These are phyloP conservation scores for Protonibea diacanthus DNA, from an alignment of 2,797 vertebrate genomes.

Conservation along the genomic window DNA sequence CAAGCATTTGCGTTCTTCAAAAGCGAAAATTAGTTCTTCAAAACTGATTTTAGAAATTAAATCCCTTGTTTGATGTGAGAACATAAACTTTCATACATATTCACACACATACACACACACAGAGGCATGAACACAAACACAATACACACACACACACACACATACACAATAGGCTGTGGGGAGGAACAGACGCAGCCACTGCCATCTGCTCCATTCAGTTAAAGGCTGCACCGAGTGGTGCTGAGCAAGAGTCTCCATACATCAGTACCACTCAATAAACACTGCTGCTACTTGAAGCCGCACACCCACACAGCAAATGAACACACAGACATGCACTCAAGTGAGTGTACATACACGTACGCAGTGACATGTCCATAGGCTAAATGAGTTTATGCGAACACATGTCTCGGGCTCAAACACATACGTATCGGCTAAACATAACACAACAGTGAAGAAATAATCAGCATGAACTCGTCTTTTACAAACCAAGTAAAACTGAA, in stretches of 20 bases:
- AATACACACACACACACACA: conserved; percentile 1
- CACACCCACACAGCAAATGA: conserved; percentile 60
- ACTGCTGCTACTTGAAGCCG: conserved; percentile 65
- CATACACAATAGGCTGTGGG: conserved; percentile 51
- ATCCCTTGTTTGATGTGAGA: background rate
- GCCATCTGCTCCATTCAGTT: conserved; percentile 82
- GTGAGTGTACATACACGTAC: background rate
- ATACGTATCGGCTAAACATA: background rate
- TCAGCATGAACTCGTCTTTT: conserved; percentile 6
- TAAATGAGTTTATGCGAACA: conserved; percentile 24
- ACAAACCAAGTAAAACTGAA: background rate
- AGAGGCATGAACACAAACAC: conserved; percentile 20
- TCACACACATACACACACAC: background rate
- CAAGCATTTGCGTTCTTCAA: background rate
- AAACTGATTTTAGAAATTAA: background rate
- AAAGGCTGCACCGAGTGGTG: conserved; percentile 62
- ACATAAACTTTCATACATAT: conserved; percentile 17
- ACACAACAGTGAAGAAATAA: background rate
- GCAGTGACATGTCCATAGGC: background rate
- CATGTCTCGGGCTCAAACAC: conserved; percentile 4
- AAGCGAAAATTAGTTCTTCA: background rate
- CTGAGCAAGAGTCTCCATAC: conserved; percentile 72
- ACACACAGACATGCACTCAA: conserved; percentile 21
- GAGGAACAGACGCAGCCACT: conserved; percentile 58
- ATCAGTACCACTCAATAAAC: conserved; percentile 85